Evolutionary conservation across 2,888 invertebrate species (phyloP).

Genomic region (Monochamus alternatus): DNA sequence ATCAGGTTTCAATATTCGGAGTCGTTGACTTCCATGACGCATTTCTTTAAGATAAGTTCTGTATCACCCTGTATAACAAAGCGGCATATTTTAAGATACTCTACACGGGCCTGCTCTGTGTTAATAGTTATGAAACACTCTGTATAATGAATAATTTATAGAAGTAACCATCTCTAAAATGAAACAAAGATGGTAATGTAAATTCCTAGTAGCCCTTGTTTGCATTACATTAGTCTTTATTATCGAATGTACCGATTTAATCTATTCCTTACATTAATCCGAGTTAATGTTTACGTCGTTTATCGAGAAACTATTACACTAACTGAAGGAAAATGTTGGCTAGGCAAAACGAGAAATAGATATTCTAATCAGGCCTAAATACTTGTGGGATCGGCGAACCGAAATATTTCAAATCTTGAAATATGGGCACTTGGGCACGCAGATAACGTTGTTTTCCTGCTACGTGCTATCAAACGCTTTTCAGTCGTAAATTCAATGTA

Average conservation of each 20-base stretch:
- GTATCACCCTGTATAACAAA: too few species aligned
- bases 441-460: slow-evolving; percentile 12
- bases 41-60: too few species aligned
- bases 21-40: too few species aligned
- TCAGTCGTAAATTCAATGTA: slow-evolving; percentile 2
- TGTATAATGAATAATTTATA: too few species aligned
- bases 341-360: background rate
- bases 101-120: too few species aligned
- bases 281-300: too few species aligned
- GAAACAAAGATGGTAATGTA: too few species aligned
- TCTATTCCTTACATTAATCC: slow-evolving; percentile 6
- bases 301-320: background rate
- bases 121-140: too few species aligned
- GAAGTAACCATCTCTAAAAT: too few species aligned
- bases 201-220: background rate
- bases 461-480: slow-evolving; percentile 3
- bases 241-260: slow-evolving; percentile 20
- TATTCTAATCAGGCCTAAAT: slow-evolving; percentile 6
- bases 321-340: background rate
- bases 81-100: too few species aligned
- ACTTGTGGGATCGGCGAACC: slow-evolving; percentile 11
- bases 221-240: slow-evolving; percentile 29
- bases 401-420: slow-evolving; percentile 13
- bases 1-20: too few species aligned
- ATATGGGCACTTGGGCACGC: slow-evolving; percentile 3